Percentiles rank a stretch among this genome's conserved stretches.
Evolutionary conservation across 2,797 vertebrate genomes (phyloP).

Genomic region (Chaetophractus vellerosus): DNA sequence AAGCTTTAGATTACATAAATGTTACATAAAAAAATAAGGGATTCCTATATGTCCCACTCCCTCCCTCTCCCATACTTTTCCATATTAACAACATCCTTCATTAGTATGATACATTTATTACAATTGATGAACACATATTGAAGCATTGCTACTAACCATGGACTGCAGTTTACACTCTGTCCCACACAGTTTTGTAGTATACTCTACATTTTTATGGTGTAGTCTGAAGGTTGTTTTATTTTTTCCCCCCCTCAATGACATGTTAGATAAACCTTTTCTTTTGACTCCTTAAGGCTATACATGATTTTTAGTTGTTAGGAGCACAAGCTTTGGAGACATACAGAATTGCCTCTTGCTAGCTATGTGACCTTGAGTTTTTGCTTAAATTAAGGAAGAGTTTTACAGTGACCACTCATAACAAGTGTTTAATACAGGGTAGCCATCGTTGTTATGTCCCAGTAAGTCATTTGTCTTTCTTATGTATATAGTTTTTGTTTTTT

Average conservation of each 20-base stretch:
- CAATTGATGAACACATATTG: no score
- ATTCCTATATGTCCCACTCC: no score
- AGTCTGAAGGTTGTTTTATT: background rate
- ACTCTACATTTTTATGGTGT: background rate
- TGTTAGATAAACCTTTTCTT: background rate
- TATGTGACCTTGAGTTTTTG: background rate
- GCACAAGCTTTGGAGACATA: background rate
- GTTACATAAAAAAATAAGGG: no score
- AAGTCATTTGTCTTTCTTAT: background rate
- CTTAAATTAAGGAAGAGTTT: conserved; percentile 39
- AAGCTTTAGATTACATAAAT: no score
- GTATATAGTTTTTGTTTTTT: background rate
- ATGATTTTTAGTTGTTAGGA: background rate
- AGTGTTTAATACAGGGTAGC: background rate
- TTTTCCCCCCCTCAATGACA: background rate
- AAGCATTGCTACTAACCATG: no score
- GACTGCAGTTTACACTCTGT: no score
- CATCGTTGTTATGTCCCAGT: background rate
- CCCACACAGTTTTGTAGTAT: no score
- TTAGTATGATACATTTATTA: no score
- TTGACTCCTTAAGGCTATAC: background rate
- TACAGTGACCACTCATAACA: background rate
- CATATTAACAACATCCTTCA: no score
- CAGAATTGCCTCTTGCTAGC: conserved; percentile 7
- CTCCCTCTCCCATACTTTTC: no score